These are phyloP conservation scores for Cepphus grylle DNA, from an alignment of 2,113 vertebrate genomes.

Conservation along the genomic window DNA sequence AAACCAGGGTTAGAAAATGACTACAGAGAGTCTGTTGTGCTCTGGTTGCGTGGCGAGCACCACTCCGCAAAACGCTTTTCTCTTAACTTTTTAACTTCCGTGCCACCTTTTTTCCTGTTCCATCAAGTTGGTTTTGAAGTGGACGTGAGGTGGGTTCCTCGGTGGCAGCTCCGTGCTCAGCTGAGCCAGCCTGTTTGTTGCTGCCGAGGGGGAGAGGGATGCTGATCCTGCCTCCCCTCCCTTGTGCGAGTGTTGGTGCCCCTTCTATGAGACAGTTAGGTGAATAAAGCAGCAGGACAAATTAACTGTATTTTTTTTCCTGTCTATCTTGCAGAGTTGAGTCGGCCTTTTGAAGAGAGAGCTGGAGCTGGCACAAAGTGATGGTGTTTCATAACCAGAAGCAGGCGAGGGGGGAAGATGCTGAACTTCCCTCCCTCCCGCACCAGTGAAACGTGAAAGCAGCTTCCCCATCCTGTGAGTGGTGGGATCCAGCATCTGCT, in stretches of 20 bases:
- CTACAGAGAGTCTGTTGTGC: rapidly evolving
- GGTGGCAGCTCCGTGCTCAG: rapidly evolving
- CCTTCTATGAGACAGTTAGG: neutral
- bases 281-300: neutral
- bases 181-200: neutral
- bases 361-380: neutral
- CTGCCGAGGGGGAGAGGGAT: neutral
- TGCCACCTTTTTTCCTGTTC: neutral
- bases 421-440: too few species aligned
- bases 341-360: neutral
- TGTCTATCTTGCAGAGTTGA: neutral
- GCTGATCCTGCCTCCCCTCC: neutral
- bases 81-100: too few species aligned
- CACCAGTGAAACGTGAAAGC: neutral
- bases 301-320: neutral
- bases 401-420: neutral
- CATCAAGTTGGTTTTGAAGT: neutral
- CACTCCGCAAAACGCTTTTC: neutral
- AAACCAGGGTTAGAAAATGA: neutral
- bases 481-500: neutral
- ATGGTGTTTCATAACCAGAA: neutral
- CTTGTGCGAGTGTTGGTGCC: rapidly evolving
- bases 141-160: neutral
- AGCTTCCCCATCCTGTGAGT: neutral
- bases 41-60: neutral